These are phyloP conservation scores for Eulemur albifrons DNA, from an alignment of 2,797 vertebrate species.

Conservation along the genomic window DNA sequence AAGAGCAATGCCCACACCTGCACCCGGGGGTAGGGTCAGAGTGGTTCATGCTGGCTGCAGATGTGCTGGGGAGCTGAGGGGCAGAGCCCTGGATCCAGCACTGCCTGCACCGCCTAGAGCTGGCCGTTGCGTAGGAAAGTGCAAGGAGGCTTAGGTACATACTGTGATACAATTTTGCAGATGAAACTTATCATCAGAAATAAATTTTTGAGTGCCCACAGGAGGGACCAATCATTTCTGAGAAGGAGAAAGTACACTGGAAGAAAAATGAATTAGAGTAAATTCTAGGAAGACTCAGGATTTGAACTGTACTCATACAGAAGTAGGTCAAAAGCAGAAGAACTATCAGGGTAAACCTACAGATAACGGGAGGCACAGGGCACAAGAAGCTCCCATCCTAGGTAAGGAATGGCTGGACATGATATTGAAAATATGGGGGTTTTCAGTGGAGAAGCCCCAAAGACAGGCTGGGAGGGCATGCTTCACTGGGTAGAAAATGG, in stretches of 20 bases:
- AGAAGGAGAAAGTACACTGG: neutral
- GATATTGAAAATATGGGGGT: neutral
- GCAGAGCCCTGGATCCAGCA: fast-evolving
- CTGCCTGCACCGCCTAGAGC: neutral
- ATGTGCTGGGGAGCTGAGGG: too few relatives aligned
- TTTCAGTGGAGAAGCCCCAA: neutral
- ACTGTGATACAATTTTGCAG: neutral
- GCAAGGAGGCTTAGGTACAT: neutral
- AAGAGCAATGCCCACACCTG: fast-evolving
- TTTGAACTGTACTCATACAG: neutral
- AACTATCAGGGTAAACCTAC: neutral
- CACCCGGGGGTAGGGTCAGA: fast-evolving
- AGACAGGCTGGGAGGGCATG: neutral
- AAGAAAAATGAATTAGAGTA: neutral
- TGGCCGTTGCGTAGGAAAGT: neutral
- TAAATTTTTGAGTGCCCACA: neutral
- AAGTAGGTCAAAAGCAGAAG: neutral
- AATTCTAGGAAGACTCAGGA: neutral
- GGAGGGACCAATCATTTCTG: neutral
- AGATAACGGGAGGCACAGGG: neutral
- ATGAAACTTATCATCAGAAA: neutral
- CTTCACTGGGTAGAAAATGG: neutral
- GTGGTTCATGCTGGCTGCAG: fast-evolving
- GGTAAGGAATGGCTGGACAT: fast-evolving
- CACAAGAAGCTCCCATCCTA: too few relatives aligned